Evolutionary conservation across 92 coral and sea anemone genomes (phyloP).

Genomic region (Parazoanthus atlanticus): DNA sequence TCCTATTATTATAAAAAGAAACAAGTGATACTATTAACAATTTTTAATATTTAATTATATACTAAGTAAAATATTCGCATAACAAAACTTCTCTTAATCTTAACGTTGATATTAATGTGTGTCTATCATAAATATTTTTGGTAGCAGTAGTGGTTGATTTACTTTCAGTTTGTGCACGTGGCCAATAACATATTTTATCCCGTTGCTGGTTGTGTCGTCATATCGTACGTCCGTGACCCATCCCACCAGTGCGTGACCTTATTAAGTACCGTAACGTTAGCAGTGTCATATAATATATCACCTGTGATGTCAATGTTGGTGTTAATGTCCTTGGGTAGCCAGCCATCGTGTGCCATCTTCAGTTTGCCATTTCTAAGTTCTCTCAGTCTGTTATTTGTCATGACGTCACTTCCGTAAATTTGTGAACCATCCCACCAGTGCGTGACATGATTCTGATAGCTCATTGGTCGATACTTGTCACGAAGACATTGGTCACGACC

Average conservation of each 20-base stretch:
- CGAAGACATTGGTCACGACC: conserved; percentile 39
- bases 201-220: neutral
- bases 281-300: neutral
- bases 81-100: neutral
- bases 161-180: too few relatives aligned
- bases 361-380: conserved; percentile 65
- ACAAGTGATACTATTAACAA: too few relatives aligned
- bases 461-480: conserved; percentile 54
- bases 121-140: neutral
- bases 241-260: neutral
- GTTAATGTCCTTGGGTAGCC: conserved; percentile 59
- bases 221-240: neutral
- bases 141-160: too few relatives aligned
- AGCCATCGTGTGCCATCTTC: conserved; percentile 57
- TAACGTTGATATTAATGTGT: neutral
- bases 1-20: too few relatives aligned
- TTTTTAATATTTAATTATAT: too few relatives aligned
- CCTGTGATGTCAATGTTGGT: conserved; percentile 86
- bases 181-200: neutral
- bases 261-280: neutral
- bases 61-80: neutral
- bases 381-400: conserved; percentile 60
- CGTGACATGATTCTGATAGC: conserved; percentile 84
- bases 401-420: conserved; percentile 69
- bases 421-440: conserved; percentile 95